phyloP scores from a whole-genome alignment of 2,113 vertebrate species.

The Mohoua ochrocephala region DNA sequence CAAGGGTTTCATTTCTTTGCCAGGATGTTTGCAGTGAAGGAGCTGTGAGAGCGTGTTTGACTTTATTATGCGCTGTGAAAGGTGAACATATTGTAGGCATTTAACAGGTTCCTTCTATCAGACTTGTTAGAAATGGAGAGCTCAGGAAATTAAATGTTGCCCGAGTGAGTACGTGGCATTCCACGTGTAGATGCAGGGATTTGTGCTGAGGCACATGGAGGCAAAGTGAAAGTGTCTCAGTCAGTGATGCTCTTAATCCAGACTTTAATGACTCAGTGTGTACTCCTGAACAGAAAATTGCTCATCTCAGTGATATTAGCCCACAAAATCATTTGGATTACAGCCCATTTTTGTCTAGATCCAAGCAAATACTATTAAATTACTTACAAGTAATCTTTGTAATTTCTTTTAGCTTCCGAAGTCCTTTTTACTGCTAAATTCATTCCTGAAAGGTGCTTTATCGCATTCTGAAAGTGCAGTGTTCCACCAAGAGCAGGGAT shows the following conservation, averaged over 20 bases:
- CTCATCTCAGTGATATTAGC: background rate
- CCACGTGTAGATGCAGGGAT: background rate
- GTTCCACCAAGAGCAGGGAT: background rate
- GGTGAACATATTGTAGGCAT: slow-evolving; percentile 42
- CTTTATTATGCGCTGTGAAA: slow-evolving; percentile 46
- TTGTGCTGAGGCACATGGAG: fast-evolving
- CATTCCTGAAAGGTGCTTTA: background rate
- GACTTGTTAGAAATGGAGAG: background rate
- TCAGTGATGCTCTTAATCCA: background rate
- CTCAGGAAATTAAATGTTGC: background rate
- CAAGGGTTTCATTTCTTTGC: background rate
- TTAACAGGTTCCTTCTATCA: slow-evolving; percentile 51
- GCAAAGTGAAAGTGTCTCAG: background rate
- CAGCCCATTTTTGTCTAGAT: background rate
- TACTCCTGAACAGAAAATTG: background rate
- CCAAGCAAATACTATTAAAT: background rate
- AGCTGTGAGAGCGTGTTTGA: slow-evolving; percentile 16
- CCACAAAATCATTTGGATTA: background rate
- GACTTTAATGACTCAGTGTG: background rate
- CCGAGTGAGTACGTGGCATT: background rate
- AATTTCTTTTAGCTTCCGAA: background rate
- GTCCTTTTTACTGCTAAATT: background rate
- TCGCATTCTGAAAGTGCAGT: background rate
- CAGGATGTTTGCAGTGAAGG: background rate
- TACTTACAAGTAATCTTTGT: background rate